Percentiles rank a stretch among this genome's conserved stretches.
Evolutionary conservation across 1,140 invertebrate species (phyloP).

Genomic region (Scaptomyza pallida): DNA sequence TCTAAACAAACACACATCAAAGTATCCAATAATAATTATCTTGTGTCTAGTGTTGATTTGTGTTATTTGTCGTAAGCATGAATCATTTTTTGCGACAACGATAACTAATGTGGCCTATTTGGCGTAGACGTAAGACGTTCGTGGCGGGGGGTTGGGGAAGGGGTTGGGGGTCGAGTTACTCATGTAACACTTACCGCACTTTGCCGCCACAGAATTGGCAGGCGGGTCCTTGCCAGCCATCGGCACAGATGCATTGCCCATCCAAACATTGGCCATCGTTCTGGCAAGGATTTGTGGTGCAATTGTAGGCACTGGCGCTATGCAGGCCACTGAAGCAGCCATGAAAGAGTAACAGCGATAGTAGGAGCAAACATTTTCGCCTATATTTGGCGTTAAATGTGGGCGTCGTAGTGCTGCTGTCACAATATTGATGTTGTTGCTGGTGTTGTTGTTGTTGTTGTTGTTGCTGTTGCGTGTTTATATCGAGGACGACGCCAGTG

Average conservation of each 20-base stretch:
- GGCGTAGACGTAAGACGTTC: neutral
- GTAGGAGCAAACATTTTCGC: constrained; percentile 77
- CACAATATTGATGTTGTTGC: constrained; percentile 41
- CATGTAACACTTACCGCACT: constrained; percentile 89
- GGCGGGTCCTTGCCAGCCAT: constrained; percentile 94
- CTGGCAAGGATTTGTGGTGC: constrained; percentile 85
- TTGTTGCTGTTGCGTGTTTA: constrained; percentile 43
- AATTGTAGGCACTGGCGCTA: constrained; percentile 77
- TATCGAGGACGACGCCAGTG: constrained; percentile 27
- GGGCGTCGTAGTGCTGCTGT: constrained; percentile 69
- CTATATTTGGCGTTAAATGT: constrained; percentile 83
- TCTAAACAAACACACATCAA: neutral
- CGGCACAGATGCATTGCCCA: constrained; percentile 92
- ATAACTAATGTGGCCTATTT: constrained; percentile 39
- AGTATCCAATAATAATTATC: neutral
- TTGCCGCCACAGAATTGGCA: constrained; percentile 96
- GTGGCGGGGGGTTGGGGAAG: neutral
- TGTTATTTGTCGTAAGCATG: constrained; percentile 25
- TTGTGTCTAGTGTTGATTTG: constrained; percentile 22
- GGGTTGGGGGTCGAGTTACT: neutral
- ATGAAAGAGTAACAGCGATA: constrained; percentile 71
- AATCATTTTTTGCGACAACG: constrained; percentile 40
- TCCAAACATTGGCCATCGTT: constrained; percentile 91
- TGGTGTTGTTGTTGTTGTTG: constrained; percentile 33
- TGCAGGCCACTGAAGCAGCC: constrained; percentile 72